Evolutionary conservation across 2,113 vertebrate species (phyloP).

Genomic region (Elgaria multicarinata): DNA sequence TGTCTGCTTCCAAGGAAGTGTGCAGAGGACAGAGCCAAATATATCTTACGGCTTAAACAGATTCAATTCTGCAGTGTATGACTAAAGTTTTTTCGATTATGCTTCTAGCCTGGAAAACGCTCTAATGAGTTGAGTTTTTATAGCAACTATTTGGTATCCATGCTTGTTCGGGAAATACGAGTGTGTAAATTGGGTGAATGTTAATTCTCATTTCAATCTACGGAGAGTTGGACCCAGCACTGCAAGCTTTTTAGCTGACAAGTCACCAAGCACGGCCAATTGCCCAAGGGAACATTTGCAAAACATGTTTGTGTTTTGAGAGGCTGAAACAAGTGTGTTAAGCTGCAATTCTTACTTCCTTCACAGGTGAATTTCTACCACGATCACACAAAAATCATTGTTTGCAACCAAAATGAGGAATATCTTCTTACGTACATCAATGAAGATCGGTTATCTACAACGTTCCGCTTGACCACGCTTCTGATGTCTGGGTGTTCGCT

Average conservation of each 20-base stretch:
- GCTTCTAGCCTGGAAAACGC: too few species aligned
- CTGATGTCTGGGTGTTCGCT: conserved; percentile 87
- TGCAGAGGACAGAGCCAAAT: background rate
- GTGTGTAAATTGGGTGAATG: background rate
- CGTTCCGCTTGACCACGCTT: conserved; percentile 88
- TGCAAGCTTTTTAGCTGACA: background rate
- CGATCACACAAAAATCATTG: conserved; percentile 97
- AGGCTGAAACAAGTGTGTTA: background rate
- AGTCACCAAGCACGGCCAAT: background rate
- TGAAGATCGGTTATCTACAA: conserved; percentile 92
- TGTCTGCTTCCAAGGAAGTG: background rate
- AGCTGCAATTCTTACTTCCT: conserved; percentile 16
- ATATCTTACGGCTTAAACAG: background rate
- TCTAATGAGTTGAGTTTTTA: background rate
- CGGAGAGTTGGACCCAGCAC: background rate
- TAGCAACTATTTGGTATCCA: background rate
- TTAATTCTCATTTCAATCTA: background rate
- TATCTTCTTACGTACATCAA: conserved; percentile 97
- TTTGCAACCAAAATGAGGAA: conserved; percentile 92
- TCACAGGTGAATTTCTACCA: conserved; percentile 97
- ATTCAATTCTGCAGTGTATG: background rate
- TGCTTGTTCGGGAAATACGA: background rate
- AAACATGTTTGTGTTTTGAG: background rate
- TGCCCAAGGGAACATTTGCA: background rate
- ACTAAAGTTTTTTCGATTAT: background rate